Base-by-base conservation (phyloP, 2,113 vertebrate genomes). In the Alligator sinensis region DNA sequence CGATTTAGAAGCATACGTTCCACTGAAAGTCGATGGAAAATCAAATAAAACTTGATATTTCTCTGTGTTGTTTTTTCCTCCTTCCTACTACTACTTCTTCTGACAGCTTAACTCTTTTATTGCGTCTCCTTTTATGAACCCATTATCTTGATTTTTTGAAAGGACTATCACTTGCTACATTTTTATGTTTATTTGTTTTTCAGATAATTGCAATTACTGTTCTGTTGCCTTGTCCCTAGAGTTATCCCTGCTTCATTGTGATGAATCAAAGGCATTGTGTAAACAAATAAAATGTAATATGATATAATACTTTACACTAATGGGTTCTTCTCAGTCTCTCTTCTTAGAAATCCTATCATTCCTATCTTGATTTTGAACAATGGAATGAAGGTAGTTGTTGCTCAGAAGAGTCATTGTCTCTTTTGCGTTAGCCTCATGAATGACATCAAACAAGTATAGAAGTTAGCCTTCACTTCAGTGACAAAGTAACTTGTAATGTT, bases 211-310 rank as follows among this genome's bases (percentile, higher is more conserved):
- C 82, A 83, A 82, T 94, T 94, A 93, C 94, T 94, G 72, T 82
- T 96, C 85, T 74, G 59, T 88, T 94, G 58, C 82, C 92, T 66
- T 80, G 57, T 96, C 84, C 91, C 80, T 75, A 84, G 86, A 81
- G 86, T 96, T 95, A 94, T 91, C 91, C 84, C 94, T 94, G 47
- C 81, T 47, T 92, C 78, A 82, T 96, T 97, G 87, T 68, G 96
- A 95, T 90, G 93, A 93, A 88, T 96, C 66, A 88, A 96, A 94
- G 93, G 92, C 94, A 95, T 93, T 93, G 96, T 91, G 68, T 79
- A 97, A 97, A 95, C 91, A 97, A 94, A 95, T 91, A 97, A 93
- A 96, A 95, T 75, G 63, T 95, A 93, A 95, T 90, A 18, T 93
- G 96, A 95, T 95, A 2, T 58, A 92, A 95, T 97, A 91, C 83